Percentiles rank a stretch among this genome's conserved stretches.
phyloP scores from a whole-genome alignment of 2,888 invertebrate species.

The Podabrus alpinus region DNA sequence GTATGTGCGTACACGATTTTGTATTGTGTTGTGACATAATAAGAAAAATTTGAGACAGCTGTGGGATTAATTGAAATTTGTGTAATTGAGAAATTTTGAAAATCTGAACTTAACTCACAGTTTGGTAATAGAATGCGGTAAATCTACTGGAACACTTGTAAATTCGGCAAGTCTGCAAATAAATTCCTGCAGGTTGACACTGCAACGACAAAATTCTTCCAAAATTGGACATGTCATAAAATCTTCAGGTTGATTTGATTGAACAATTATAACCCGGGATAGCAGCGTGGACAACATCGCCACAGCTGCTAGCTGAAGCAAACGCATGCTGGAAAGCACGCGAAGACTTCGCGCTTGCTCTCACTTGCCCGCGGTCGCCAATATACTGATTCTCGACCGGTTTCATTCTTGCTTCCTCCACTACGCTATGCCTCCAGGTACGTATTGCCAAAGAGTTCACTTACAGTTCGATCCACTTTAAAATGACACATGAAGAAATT shows the following conservation, averaged over 20 bases:
- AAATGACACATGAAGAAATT: slow-evolving; percentile 10
- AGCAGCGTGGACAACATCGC: slow-evolving; percentile 41
- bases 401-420: slow-evolving; percentile 34
- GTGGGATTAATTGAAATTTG: slow-evolving; percentile 2
- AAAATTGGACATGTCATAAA: slow-evolving; percentile 37
- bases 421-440: slow-evolving; percentile 33
- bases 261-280: slow-evolving; percentile 22
- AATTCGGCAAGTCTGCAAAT: slow-evolving; percentile 45
- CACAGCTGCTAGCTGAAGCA: slow-evolving; percentile 44
- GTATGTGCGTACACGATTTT: slow-evolving; percentile 1
- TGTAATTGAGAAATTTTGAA: slow-evolving; percentile 2
- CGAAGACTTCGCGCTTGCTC: slow-evolving; percentile 39
- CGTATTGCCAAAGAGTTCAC: slow-evolving; percentile 31
- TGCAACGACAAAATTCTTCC: slow-evolving; percentile 43
- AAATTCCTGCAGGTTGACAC: slow-evolving; percentile 43
- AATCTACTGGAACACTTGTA: slow-evolving; percentile 40
- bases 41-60: background rate
- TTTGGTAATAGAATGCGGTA: slow-evolving; percentile 44
- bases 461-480: slow-evolving; percentile 23
- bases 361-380: slow-evolving; percentile 42
- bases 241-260: slow-evolving; percentile 28
- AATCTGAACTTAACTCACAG: slow-evolving; percentile 41
- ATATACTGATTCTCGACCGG: slow-evolving; percentile 40
- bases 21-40: background rate
- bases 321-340: slow-evolving; percentile 44